Percentiles rank a stretch among this genome's conserved stretches.
Conservation (phyloP, 2,797 vertebrate genomes). For the Anabas testudineus region DNA sequence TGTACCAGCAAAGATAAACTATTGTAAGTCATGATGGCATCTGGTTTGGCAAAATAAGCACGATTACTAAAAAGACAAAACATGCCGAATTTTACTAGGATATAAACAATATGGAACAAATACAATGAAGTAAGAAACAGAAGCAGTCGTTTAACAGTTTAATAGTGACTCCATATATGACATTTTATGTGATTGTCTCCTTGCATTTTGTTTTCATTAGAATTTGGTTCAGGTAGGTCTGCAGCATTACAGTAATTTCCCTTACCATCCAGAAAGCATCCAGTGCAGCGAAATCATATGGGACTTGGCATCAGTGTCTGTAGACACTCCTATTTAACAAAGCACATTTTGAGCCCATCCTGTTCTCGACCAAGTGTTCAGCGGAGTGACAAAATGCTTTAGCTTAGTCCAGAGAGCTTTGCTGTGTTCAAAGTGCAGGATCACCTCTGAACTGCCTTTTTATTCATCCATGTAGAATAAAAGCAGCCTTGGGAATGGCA, state of each 20-base stretch:
- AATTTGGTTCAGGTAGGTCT: conserved; percentile 20
- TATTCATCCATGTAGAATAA: conserved; percentile 76
- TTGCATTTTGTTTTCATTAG: background rate
- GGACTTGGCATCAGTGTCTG: background rate
- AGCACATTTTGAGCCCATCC: background rate
- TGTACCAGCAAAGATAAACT: background rate
- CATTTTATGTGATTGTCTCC: conserved; percentile 4
- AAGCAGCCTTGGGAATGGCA: conserved; percentile 64
- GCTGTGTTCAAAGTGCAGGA: conserved; percentile 42
- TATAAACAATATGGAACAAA: too few species aligned
- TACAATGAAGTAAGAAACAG: background rate
- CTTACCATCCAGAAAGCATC: conserved; percentile 3
- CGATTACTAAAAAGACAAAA: background rate
- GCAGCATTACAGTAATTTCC: background rate
- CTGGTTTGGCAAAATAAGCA: conserved; percentile 7
- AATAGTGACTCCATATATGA: background rate
- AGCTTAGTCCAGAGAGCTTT: conserved; percentile 50
- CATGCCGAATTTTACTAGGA: background rate
- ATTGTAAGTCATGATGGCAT: conserved; percentile 1
- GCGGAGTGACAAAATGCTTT: conserved; percentile 34
- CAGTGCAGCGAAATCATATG: conserved; percentile 1
- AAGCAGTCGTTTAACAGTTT: background rate
- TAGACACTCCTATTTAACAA: conserved; percentile 30
- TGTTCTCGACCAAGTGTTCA: conserved; percentile 44
- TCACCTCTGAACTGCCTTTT: conserved; percentile 50